Percentiles rank a stretch among this genome's conserved stretches.
These are phyloP conservation scores for Tetraodon nigroviridis DNA, from an alignment of 2,113 vertebrate species.

Conservation along the genomic window DNA sequence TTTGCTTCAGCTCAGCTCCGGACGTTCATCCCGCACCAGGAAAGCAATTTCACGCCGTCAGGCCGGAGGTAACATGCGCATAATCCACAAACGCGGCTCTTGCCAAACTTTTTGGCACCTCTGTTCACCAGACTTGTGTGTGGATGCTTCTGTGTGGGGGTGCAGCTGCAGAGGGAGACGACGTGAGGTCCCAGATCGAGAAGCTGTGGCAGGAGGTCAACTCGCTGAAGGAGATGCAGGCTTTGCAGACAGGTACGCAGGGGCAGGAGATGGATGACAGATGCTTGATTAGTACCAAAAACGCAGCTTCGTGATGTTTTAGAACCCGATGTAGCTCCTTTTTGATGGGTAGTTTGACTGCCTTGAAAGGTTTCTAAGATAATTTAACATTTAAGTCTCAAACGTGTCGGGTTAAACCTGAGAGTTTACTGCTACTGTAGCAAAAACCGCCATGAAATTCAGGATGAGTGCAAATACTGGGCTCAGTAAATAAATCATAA, in stretches of 20 bases:
- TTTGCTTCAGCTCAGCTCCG: constrained; percentile 54
- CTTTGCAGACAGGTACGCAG: constrained; percentile 87
- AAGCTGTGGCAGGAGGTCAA: constrained; percentile 94
- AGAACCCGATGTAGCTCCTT: no score
- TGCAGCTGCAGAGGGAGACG: constrained; percentile 79
- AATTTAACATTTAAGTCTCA: no score
- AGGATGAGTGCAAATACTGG: background rate
- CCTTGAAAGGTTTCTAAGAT: no score
- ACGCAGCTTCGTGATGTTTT: no score
- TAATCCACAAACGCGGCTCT: background rate
- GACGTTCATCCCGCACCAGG: constrained; percentile 60
- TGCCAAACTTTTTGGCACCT: background rate
- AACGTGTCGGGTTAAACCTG: no score
- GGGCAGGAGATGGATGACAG: background rate
- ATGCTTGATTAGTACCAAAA: no score
- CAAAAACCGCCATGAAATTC: no score
- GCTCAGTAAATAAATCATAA: background rate
- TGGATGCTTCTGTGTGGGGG: constrained; percentile 18
- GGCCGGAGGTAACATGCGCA: constrained; percentile 56
- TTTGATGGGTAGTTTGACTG: no score
- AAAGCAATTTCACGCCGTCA: constrained; percentile 59
- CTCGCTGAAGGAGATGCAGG: constrained; percentile 93
- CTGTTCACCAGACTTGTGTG: constrained; percentile 11
- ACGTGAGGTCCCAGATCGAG: constrained; percentile 85
- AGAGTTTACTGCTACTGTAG: no score